Evolutionary conservation across 1,140 invertebrate genomes (phyloP).

Genomic region (Metaphire vulgaris): DNA sequence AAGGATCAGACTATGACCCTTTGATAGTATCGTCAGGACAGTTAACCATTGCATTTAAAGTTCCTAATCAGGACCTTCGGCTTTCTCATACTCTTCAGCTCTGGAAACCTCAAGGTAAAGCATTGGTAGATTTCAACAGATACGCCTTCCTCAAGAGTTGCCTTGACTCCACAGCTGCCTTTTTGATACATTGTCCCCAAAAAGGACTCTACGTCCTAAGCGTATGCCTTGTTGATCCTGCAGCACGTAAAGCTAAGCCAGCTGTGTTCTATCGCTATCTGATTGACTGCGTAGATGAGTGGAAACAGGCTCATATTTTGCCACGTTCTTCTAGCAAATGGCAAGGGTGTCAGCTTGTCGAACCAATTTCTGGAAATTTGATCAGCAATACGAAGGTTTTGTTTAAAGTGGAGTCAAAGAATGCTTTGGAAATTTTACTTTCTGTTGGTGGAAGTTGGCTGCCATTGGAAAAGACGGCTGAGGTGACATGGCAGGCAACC

Average conservation of each 20-base stretch:
- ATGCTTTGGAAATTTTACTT: slow-evolving; percentile 3
- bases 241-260: slow-evolving; percentile 28
- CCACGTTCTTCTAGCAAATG: slow-evolving; percentile 47
- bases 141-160: slow-evolving; percentile 45
- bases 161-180: slow-evolving; percentile 40
- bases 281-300: slow-evolving; percentile 41
- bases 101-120: slow-evolving; percentile 41
- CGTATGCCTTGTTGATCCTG: slow-evolving; percentile 39
- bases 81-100: slow-evolving; percentile 45
- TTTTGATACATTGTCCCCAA: slow-evolving; percentile 44
- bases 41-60: slow-evolving; percentile 41
- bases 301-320: slow-evolving; percentile 41
- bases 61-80: slow-evolving; percentile 34
- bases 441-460: slow-evolving; percentile 39
- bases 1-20: slow-evolving; percentile 41
- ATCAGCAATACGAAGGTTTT: slow-evolving; percentile 33
- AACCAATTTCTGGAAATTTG: slow-evolving; percentile 47
- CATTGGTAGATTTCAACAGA: slow-evolving; percentile 44
- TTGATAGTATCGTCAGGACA: slow-evolving; percentile 42
- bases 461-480: slow-evolving; percentile 38
- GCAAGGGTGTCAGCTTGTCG: slow-evolving; percentile 45
- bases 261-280: slow-evolving; percentile 45
- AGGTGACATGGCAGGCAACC: slow-evolving; percentile 41
- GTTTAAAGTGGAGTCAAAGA: slow-evolving; percentile 8
- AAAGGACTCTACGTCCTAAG: slow-evolving; percentile 50